phyloP scores from a whole-genome alignment of 2,888 invertebrate species.

The Chrysolina haemoptera region DNA sequence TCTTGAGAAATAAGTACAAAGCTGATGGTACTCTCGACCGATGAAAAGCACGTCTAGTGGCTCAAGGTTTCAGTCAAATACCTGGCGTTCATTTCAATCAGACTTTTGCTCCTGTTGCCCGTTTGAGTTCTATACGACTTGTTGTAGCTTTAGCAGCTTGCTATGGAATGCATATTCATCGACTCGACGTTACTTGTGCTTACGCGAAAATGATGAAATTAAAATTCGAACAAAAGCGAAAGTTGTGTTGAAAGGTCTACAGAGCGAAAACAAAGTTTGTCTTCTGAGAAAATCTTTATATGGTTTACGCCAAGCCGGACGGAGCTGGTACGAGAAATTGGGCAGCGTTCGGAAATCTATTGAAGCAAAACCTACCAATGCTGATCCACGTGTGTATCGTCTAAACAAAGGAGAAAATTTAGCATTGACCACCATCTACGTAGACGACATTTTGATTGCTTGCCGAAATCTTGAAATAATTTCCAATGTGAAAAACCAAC shows the following conservation, averaged over 20 bases:
- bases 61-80: not conserved
- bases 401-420: too few relatives aligned
- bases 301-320: too few relatives aligned
- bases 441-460: not conserved
- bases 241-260: too few relatives aligned
- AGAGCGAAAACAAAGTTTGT: too few relatives aligned
- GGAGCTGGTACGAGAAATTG: too few relatives aligned
- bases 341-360: too few relatives aligned
- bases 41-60: conserved; percentile 13
- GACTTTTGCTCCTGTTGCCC: too few relatives aligned
- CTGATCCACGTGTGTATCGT: too few relatives aligned
- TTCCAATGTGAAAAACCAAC: not conserved
- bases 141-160: conserved; percentile 47
- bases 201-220: conserved; percentile 19
- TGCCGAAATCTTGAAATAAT: not conserved
- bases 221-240: too few relatives aligned
- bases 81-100: not conserved
- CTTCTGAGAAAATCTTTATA: too few relatives aligned
- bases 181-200: not conserved
- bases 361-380: too few relatives aligned
- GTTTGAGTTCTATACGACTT: not conserved
- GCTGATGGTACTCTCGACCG: conserved; percentile 48
- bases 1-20: too few relatives aligned
- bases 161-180: not conserved
- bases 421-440: not conserved